These are phyloP conservation scores for Alces alces DNA, from an alignment of 2,113 vertebrate genomes.

Conservation along the genomic window DNA sequence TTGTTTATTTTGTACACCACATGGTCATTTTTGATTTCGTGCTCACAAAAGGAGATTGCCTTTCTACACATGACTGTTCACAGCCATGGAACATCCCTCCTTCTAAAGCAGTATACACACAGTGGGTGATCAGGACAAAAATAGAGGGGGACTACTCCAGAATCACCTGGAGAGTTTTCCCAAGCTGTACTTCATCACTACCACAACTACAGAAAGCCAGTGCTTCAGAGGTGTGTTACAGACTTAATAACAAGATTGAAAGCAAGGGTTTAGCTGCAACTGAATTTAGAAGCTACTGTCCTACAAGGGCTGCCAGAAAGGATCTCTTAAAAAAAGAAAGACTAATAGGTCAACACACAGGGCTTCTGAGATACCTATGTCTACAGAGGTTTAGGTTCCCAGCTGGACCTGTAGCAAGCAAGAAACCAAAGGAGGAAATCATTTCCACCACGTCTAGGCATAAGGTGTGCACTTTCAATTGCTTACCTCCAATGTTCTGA, in stretches of 20 bases:
- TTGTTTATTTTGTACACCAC: neutral
- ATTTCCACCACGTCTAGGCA: neutral
- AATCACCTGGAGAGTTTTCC: neutral
- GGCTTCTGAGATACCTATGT: neutral
- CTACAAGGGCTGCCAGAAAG: neutral
- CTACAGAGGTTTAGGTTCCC: neutral
- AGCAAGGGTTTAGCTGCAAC: neutral
- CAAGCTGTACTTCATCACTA: neutral
- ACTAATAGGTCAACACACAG: neutral
- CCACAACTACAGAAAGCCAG: neutral
- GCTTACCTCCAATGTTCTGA: slow-evolving; percentile 97
- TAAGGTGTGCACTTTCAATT: neutral
- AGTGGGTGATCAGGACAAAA: neutral
- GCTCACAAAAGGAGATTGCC: neutral
- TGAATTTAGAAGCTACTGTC: neutral
- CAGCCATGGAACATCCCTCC: neutral
- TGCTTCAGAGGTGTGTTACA: neutral
- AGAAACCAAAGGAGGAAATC: neutral
- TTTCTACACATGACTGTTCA: neutral
- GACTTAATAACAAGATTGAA: neutral
- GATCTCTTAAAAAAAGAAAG: neutral
- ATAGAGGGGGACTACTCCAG: neutral
- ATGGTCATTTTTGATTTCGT: neutral
- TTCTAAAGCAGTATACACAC: neutral
- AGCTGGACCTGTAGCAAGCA: neutral